A percentile compares a stretch with the other conserved stretches of the same genome.
Conservation (phyloP, 2,113 vertebrate species). For the Eurypyga helias region DNA sequence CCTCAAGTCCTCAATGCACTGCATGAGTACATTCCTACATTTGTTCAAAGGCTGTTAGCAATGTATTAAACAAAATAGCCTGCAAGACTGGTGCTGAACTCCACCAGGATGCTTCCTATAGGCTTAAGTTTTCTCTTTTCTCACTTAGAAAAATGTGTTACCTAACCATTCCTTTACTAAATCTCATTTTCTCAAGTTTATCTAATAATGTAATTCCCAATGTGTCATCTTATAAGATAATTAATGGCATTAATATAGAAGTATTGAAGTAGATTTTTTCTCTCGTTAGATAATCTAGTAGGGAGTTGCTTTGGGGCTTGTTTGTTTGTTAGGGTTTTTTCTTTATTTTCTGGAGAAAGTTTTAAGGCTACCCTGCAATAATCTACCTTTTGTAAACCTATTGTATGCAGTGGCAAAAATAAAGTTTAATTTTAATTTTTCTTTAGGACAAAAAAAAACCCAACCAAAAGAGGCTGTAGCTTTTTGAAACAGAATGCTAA, state of each 20-base stretch:
- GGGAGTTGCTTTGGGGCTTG: not conserved
- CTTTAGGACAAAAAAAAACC: not conserved
- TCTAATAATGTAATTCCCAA: not conserved
- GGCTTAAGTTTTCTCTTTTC: not conserved
- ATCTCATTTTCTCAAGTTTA: not conserved
- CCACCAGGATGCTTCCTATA: not conserved
- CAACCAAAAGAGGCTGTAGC: not conserved
- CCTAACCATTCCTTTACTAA: slow-evolving; percentile 45
- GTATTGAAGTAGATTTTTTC: not conserved
- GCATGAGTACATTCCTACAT: not conserved
- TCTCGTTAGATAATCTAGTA: not conserved
- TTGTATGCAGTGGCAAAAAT: not conserved
- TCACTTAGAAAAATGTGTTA: not conserved
- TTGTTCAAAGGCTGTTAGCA: not conserved
- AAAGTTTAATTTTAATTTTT: not conserved
- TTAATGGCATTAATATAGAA: not conserved
- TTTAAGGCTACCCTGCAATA: not conserved
- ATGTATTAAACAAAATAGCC: not conserved
- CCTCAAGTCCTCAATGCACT: not conserved
- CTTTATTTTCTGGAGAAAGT: not conserved
- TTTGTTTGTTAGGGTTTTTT: not conserved
- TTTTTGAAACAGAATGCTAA: not conserved
- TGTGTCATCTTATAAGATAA: not conserved
- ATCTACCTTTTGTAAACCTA: not conserved
- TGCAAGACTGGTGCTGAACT: not conserved